Conservation (phyloP, 2,113 vertebrate genomes). For the Lucifuga dentata region DNA sequence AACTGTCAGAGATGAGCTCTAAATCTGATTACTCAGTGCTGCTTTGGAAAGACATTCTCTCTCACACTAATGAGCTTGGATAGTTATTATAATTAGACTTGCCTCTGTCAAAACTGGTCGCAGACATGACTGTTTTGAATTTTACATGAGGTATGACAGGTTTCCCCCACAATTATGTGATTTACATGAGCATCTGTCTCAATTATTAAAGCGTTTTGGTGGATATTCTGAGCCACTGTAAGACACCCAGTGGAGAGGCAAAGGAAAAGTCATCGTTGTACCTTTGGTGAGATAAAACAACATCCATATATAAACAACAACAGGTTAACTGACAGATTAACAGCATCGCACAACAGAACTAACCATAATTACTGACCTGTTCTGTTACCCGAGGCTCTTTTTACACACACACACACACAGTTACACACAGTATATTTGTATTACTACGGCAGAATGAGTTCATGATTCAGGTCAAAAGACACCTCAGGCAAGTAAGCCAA, state of each 20-base stretch:
- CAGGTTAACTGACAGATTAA: constrained; percentile 73
- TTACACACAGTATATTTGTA: constrained; percentile 5
- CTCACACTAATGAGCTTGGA: constrained; percentile 51
- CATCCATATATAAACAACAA: constrained; percentile 62
- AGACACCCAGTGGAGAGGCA: constrained; percentile 57
- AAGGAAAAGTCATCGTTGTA: constrained; percentile 58
- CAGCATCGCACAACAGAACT: constrained; percentile 60
- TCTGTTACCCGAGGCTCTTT: constrained; percentile 58
- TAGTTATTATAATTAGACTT: constrained; percentile 60
- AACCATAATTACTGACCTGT: constrained; percentile 75
- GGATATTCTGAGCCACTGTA: too few species aligned
- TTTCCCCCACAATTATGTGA: not conserved
- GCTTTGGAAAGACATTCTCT: constrained; percentile 29
- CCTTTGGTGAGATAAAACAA: constrained; percentile 64
- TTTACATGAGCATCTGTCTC: not conserved
- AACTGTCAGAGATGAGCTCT: constrained; percentile 57
- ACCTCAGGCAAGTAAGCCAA: constrained; percentile 71
- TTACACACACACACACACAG: constrained; percentile 8
- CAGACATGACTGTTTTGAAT: constrained; percentile 21
- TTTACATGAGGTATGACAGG: constrained; percentile 1
- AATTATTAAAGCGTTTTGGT: constrained; percentile 4
- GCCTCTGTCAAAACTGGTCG: constrained; percentile 27
- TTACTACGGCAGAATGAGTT: constrained; percentile 71
- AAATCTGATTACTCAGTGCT: constrained; percentile 59
- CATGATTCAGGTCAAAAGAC: constrained; percentile 81